Evolutionary conservation across 2,113 vertebrate species (phyloP).

Genomic region (Dryoscopus gambensis): DNA sequence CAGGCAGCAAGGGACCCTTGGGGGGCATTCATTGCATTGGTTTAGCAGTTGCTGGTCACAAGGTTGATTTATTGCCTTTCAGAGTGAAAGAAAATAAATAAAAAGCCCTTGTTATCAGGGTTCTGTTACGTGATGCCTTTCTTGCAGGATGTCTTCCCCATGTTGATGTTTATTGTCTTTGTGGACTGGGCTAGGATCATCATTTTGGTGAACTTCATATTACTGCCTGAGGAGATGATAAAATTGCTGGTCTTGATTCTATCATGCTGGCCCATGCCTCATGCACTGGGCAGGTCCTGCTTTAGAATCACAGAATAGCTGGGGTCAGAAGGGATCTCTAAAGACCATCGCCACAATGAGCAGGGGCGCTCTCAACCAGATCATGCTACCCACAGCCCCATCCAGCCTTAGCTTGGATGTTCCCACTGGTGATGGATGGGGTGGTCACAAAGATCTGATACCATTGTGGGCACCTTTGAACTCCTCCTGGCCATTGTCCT

Average conservation of each 20-base stretch:
- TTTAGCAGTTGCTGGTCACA: not conserved
- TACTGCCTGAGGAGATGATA: not conserved
- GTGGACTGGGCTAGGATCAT: not conserved
- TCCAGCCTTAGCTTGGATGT: not conserved
- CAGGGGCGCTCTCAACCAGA: not conserved
- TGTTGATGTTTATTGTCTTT: not conserved
- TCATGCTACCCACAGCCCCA: not conserved
- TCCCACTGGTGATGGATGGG: not conserved
- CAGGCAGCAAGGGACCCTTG: not conserved
- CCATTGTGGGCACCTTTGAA: not conserved
- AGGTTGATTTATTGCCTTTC: not conserved
- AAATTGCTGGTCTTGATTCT: not conserved
- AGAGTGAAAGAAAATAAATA: not conserved
- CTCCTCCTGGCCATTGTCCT: not conserved
- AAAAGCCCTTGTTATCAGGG: not conserved
- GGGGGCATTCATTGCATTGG: not conserved
- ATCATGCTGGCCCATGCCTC: accelerated
- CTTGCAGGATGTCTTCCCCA: not conserved
- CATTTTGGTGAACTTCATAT: not conserved
- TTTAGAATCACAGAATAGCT: not conserved
- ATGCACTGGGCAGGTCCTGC: not conserved
- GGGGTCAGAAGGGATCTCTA: not conserved
- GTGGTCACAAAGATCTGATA: not conserved
- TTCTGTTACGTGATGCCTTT: not conserved
- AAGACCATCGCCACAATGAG: not conserved